Evolutionary conservation across 1,140 invertebrate genomes (phyloP), one percentile per base, ranked within the genome.

Genomic region (Aphaenogaster rudis): DNA sequence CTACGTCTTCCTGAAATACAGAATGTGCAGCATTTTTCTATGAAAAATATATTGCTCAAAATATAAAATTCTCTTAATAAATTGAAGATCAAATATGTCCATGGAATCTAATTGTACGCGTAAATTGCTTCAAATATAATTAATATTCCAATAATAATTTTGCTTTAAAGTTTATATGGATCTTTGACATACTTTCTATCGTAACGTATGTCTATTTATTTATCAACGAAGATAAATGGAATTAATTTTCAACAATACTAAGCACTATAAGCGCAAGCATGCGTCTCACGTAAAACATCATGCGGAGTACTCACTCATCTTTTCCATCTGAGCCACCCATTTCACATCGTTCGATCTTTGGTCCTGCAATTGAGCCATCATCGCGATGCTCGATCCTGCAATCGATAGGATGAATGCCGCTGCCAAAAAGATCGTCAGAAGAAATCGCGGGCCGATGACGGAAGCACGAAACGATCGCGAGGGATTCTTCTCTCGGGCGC

Each of bases 271-370:
- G 45, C 11, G 15, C 13, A 67, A 54, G 21, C 78, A 45, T 54
- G 15, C 28, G 13, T 59, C 3, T 59, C 21, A 15, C 63, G 45
- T 21, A 54, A 81, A 71, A 72, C 5, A 67, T 69, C 48, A 57
- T 57, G 63, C 45, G 8, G 33, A 33, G 48, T 21, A 89, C 88
- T 90, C 74, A 90, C 89, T 74, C 59, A 85, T 85, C 2, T 42
- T 48, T 6, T n/a, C 59, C 13, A 59, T 5, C 17, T 7, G 36
- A 6, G 33, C 39, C 13, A 59, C 39, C 45, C 64, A 36, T 17
- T 42, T 13, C 7, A 28, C n/a, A n/a, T 72, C 48, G 15, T 17
- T 50, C 45, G 74, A 21, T 39, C 82, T 52, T 8, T n/a, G 45
- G 36, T 45, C 33, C 11, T 8, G 17, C 64, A 42, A 6, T 15